Conservation (phyloP, 1,140 invertebrate genomes). For the Drosophila kohkoa region DNA sequence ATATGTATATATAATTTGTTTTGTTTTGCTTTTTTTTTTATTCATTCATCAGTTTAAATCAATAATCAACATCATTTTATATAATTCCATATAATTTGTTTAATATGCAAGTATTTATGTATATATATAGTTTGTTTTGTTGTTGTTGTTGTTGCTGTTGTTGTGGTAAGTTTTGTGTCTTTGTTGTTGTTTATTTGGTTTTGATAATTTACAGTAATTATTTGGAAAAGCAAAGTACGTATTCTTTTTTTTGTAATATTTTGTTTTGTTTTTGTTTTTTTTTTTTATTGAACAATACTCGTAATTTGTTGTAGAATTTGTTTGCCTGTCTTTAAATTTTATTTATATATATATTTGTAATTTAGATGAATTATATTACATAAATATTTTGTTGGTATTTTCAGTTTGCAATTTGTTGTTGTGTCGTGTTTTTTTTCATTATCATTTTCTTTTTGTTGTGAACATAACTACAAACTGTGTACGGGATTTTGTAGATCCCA, state of each 20-base stretch:
- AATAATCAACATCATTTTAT: constrained; percentile 83
- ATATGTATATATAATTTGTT: constrained; percentile 66
- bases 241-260: constrained; percentile 17
- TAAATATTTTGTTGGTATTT: constrained; percentile 73
- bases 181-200: constrained; percentile 40
- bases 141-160: constrained; percentile 62
- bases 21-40: constrained; percentile 70
- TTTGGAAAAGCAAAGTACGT: constrained; percentile 73
- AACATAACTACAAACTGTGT: constrained; percentile 80
- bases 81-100: constrained; percentile 78
- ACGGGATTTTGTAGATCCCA: constrained; percentile 59
- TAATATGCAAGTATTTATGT: constrained; percentile 75
- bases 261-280: constrained; percentile 37
- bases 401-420: constrained; percentile 40
- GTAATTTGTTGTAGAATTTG: constrained; percentile 65
- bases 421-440: constrained; percentile 36
- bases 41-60: constrained; percentile 79
- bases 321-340: constrained; percentile 41
- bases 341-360: constrained; percentile 46
- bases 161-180: constrained; percentile 60
- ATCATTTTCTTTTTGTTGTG: constrained; percentile 37
- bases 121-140: constrained; percentile 70
- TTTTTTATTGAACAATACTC: constrained; percentile 70
- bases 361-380: constrained; percentile 82
- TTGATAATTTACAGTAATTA: constrained; percentile 80